A percentile compares a stretch with the other conserved stretches of the same genome.
Evolutionary conservation across 2,888 invertebrate genomes (phyloP).

Genomic region (Allygus modestus): DNA sequence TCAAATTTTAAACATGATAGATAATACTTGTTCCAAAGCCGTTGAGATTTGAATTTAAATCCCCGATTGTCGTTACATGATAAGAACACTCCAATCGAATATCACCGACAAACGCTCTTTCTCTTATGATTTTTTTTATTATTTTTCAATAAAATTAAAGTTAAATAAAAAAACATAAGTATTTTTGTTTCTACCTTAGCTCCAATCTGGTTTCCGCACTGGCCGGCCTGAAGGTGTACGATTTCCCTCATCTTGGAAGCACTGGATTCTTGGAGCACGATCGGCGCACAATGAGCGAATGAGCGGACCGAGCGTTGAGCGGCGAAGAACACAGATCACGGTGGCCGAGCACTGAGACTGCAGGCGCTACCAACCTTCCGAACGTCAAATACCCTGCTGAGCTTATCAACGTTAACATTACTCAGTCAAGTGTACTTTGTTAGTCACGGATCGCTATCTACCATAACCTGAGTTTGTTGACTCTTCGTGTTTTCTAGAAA

Average conservation of each 20-base stretch:
- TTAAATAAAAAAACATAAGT: no score
- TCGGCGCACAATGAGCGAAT: constrained; percentile 7
- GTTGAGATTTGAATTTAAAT: constrained; percentile 13
- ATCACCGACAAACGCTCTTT: no score
- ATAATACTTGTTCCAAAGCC: background rate
- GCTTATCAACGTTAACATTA: constrained; percentile 23
- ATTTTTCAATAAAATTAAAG: no score
- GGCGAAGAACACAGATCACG: background rate
- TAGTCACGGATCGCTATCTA: constrained; percentile 31
- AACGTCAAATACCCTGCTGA: constrained; percentile 21
- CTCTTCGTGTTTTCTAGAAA: constrained; percentile 24
- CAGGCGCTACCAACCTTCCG: constrained; percentile 10
- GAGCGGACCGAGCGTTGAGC: constrained; percentile 23
- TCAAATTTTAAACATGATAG: no score
- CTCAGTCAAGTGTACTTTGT: constrained; percentile 42
- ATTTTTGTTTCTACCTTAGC: constrained; percentile 93
- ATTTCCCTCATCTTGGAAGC: constrained; percentile 90
- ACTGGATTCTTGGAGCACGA: constrained; percentile 6
- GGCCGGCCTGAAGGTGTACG: constrained; percentile 96
- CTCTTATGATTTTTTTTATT: no score
- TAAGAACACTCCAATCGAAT: no score
- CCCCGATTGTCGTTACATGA: background rate
- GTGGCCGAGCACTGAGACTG: background rate
- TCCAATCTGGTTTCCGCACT: constrained; percentile 98
- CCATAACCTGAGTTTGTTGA: constrained; percentile 39